Evolutionary conservation across 2,888 invertebrate species (phyloP).

Genomic region (Cataglyphis rosenhaueri): DNA sequence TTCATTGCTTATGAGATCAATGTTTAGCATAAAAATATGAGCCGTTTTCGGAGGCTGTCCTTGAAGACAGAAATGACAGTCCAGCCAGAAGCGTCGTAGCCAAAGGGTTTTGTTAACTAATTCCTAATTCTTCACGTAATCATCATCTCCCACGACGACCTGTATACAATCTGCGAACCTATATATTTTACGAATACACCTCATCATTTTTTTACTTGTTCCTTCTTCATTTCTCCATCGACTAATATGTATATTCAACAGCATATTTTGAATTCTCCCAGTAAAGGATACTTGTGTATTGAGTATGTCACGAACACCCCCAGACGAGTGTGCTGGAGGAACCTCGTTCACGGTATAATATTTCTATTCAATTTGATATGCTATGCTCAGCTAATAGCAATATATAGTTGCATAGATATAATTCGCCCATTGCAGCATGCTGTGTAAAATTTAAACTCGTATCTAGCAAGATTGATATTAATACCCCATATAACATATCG

Average conservation of each 20-base stretch:
- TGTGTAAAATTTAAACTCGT: slow-evolving; percentile 8
- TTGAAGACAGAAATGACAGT: slow-evolving; percentile 34
- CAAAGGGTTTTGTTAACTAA: slow-evolving; percentile 47
- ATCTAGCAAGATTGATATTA: slow-evolving; percentile 13
- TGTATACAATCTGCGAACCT: slow-evolving; percentile 63
- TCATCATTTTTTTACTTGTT: slow-evolving; percentile 10
- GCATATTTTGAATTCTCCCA: slow-evolving; percentile 24
- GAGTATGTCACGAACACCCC: slow-evolving; percentile 32
- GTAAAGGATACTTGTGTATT: slow-evolving; percentile 14
- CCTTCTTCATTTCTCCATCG: slow-evolving; percentile 51
- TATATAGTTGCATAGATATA: slow-evolving; percentile 16
- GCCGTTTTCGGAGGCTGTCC: slow-evolving; percentile 27
- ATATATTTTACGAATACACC: slow-evolving; percentile 40
- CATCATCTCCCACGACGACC: slow-evolving; percentile 33
- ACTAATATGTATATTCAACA: slow-evolving; percentile 63
- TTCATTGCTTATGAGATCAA: slow-evolving; percentile 39
- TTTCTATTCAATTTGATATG: slow-evolving; percentile 11
- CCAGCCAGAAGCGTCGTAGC: slow-evolving; percentile 48
- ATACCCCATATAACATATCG: neutral
- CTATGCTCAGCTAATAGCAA: neutral
- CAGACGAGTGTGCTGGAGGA: neutral
- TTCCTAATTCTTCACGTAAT: slow-evolving; percentile 36
- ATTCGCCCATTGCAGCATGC: slow-evolving; percentile 8
- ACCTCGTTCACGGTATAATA: slow-evolving; percentile 42
- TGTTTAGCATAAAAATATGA: slow-evolving; percentile 19